Evolutionary conservation across 2,797 vertebrate species (phyloP), one percentile per base, ranked within the genome.

Genomic region (Huso huso): DNA sequence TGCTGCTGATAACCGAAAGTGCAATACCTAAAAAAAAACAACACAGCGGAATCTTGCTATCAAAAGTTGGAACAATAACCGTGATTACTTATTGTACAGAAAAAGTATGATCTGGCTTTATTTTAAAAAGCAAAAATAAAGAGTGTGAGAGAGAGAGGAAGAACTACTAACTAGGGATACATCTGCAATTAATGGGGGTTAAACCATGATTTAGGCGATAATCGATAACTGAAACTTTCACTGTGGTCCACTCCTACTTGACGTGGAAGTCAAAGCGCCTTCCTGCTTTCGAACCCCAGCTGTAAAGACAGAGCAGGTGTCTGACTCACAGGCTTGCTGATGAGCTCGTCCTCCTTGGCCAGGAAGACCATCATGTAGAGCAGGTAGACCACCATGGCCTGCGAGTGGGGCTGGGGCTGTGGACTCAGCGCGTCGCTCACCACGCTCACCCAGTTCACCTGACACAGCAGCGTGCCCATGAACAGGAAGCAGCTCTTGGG

Each of bases 401-500:
- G 90, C 8, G 89, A 79, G 83, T 81, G 0, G 88, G 83, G 37
- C 73, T 76, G 0, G 91, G 89, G 71, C 37, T 84, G 73, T 65
- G 87, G 70, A 74, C 91, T 91, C 79, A 96, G 71, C 81, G 91
- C 90, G 73, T 93, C 90, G 18, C 91, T 93, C 1, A 99, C 84
- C 63, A 95, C 90, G 61, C 94, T 97, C 80, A 98, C 83, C 97
- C 97, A 99, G 80, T 98, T 99, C 53, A 99, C 92, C 72, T 96
- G 88, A 82, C 97, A 98, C 11, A 99, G 84, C 52, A 97, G 77
- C 63, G 88, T 92, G 12, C 97, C 97, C 76, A 99, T 70, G 75
- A 98, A 99, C 13, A 99, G 81, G 81, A 98, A 98, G 77, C 95
- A 99, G 78, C 92, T 97, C 82, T 96, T 98, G 18, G 95, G 95